Evolutionary conservation across 2,113 vertebrate species (phyloP), one percentile per base, ranked within the genome.

Genomic region (Gymnocephalus cernua): DNA sequence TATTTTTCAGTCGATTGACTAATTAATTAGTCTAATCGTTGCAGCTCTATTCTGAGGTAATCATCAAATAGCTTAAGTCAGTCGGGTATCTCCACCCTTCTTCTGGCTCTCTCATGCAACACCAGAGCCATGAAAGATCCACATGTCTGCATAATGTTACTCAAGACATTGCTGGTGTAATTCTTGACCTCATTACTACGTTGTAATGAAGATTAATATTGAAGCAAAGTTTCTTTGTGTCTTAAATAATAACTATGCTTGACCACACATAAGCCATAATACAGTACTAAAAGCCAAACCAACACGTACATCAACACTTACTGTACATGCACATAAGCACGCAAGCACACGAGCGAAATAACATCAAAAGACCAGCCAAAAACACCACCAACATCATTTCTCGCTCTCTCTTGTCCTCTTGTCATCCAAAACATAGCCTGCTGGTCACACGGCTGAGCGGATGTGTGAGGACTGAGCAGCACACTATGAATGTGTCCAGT

Each of bases 401-500:
- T 72, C n/a, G n/a, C n/a, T 57, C 12, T 38, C 14, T 66, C 29
- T 21, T 27, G 14, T 45, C 51, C 38, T 25, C 41, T 73, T 81
- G 38, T 56, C 62, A 62, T 50, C 63, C 29, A 66, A 50, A 53
- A 71, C 63, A 65, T 16, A 19, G 16, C 68, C 45, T 56, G 67
- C 70, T 66, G 58, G 47, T 61, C 32, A 10, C 25, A 66, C 9
- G n/a, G 44, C 38, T 62, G 11, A 72, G 48, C 70, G 69, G 78
- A 59, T 64, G 59, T 57, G 57, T 66, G 53, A 74, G 57, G 25
- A 82, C 38, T 41, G 38, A 41, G 38, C 38, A 41, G 44, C 47
- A 13, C 47, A 61, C 44, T 54, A 71, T 77, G 70, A 84, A 79
- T 62, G 62, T 25, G 7, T 45, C 45, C 41, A 81, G 57, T 82